Evolutionary conservation across 2,888 invertebrate genomes (phyloP), one percentile per base, ranked within the genome.

Genomic region (Coenonympha arcania): DNA sequence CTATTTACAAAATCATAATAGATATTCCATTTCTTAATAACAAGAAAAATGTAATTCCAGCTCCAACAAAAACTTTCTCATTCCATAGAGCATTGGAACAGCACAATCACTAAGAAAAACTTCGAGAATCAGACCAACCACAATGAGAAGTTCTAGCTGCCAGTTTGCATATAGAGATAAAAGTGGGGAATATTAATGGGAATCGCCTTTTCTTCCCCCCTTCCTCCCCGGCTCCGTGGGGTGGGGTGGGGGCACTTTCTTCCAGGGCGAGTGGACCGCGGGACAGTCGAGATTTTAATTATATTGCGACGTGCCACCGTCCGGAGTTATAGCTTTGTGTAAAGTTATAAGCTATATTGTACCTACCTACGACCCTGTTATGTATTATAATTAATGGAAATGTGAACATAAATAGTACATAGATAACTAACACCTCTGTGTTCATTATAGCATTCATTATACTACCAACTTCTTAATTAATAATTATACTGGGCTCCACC

Each of bases 161-260:
- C 85, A 84, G 85, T 86, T 86, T 85, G 86, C 86, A 86, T 86
- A 85, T 85, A 86, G 86, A 86, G 86, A 86, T 86, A 86, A 86
- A 86, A 86, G 85, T 84, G 78, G 84, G 83, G 86, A 85, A 86
- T 86, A 86, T 85, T 86, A 86, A 86, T 86, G 85, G 79, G 85
- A 76, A 79, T 79, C 76, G 76, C 75, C 78, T 66, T 53, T 54
- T 60, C 57, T 64, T 65, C 65, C 64, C 58, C 61, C 51, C 56
- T 65, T 63, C 64, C 64, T n/a, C 64, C 57, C 60, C 50, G 55
- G 58, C 57, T 62, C 16, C 15, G 39, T 31, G 55, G 44, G 52
- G 34, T 34, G 48, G 47, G 65, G 55, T 58, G 54, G 56, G 71
- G 75, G 73, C 68, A 73, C 71, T 79, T 77, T 76, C 83, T 79